Conservation (phyloP, 2,888 invertebrate genomes). For the Neuroscelio doddi region DNA sequence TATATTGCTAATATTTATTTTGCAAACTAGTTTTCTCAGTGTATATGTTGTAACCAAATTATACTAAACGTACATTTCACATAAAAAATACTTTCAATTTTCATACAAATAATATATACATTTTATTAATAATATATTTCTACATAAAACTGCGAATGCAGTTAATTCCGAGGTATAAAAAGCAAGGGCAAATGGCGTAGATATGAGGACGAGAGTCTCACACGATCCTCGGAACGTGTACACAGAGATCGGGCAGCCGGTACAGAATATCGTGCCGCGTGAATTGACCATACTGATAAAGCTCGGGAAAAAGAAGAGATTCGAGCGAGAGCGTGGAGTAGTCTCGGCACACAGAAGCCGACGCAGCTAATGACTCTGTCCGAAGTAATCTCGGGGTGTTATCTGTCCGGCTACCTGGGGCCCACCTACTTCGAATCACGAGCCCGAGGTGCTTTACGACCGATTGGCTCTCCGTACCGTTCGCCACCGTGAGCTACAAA, state of each 20-base stretch:
- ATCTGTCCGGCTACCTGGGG: conserved; percentile 72
- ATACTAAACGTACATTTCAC: too few species aligned
- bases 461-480: conserved; percentile 43
- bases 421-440: conserved; percentile 72
- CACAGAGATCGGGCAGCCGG: conserved; percentile 25
- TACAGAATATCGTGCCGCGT: conserved; percentile 56
- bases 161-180: not conserved
- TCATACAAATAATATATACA: too few species aligned
- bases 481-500: conserved; percentile 27
- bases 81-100: too few species aligned
- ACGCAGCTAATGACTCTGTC: conserved; percentile 72
- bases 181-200: conserved; percentile 60
- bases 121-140: too few species aligned
- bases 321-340: conserved; percentile 48
- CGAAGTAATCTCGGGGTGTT: conserved; percentile 71
- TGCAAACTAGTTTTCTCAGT: too few species aligned
- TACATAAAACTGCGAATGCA: too few species aligned
- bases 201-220: conserved; percentile 22
- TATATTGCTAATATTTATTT: too few species aligned
- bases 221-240: conserved; percentile 18
- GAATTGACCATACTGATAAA: conserved; percentile 61
- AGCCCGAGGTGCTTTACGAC: conserved; percentile 60
- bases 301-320: conserved; percentile 50
- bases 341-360: conserved; percentile 70
- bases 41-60: too few species aligned